A percentile compares a stretch with the other conserved stretches of the same genome.
Evolutionary conservation across 1,140 invertebrate genomes (phyloP).

Genomic region (Pentalonia nigronervosa): DNA sequence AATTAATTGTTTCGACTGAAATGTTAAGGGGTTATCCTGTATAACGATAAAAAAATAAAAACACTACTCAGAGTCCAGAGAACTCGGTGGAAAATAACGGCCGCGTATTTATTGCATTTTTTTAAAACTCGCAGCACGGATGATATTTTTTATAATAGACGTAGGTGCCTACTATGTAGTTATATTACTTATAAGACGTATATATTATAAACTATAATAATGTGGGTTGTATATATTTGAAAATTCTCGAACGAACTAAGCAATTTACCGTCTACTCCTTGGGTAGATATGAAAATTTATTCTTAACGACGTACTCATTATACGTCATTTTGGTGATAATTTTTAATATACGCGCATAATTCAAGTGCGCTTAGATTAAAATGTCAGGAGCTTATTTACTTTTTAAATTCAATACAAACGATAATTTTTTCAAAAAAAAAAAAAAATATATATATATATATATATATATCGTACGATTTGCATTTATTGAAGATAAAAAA

Average conservation of each 20-base stretch:
- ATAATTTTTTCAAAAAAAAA: not conserved
- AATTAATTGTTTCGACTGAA: slow-evolving; percentile 51
- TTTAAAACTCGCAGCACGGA: not conserved
- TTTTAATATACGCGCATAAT: no score
- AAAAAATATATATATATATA: no score
- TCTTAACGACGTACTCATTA: no score
- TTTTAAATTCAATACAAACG: not conserved
- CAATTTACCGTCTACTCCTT: no score
- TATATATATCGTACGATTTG: no score
- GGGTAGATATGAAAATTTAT: no score
- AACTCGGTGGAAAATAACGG: slow-evolving; percentile 23
- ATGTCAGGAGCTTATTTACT: not conserved
- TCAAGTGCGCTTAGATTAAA: no score
- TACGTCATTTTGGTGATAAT: no score
- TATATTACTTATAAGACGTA: not conserved
- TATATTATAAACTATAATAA: not conserved
- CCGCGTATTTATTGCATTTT: not conserved
- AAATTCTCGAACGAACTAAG: no score
- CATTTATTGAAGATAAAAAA: not conserved
- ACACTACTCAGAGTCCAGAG: not conserved
- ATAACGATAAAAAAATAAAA: slow-evolving; percentile 37
- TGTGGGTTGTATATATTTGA: not conserved
- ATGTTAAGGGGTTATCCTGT: slow-evolving; percentile 10
- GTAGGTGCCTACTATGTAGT: no score
- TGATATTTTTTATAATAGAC: not conserved